Evolutionary conservation across 1,140 invertebrate genomes (phyloP).

Genomic region (Calosoma granatense): DNA sequence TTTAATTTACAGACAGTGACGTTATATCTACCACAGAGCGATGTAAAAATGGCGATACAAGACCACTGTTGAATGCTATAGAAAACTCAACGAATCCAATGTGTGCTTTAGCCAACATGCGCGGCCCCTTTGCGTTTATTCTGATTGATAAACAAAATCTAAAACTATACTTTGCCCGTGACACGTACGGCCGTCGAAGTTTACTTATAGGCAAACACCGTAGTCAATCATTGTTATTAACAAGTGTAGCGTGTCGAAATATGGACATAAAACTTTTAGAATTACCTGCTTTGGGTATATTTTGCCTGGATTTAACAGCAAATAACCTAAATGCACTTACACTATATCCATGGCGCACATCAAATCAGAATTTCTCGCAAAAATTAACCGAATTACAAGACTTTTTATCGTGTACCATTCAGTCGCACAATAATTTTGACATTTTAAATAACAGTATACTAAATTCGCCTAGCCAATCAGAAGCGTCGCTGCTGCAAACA

Average conservation of each 20-base stretch:
- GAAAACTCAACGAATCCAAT: conserved; percentile 34
- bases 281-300: conserved; percentile 64
- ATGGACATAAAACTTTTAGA: conserved; percentile 47
- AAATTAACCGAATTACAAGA: conserved; percentile 31
- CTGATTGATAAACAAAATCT: conserved; percentile 56
- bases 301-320: conserved; percentile 44
- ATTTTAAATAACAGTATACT: conserved; percentile 52
- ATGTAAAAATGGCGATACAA: conserved; percentile 34
- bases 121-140: conserved; percentile 78
- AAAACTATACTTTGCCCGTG: conserved; percentile 72
- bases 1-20: conserved; percentile 23
- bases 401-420: conserved; percentile 38
- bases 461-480: too few relatives aligned
- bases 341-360: conserved; percentile 35
- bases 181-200: conserved; percentile 75
- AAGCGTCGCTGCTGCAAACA: too few relatives aligned
- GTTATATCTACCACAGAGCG: conserved; percentile 15
- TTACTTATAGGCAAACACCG: conserved; percentile 53
- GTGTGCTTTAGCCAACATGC: conserved; percentile 41
- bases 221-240: conserved; percentile 39
- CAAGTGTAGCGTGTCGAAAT: conserved; percentile 48
- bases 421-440: conserved; percentile 44
- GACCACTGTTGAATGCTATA: conserved; percentile 31
- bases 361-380: conserved; percentile 27
- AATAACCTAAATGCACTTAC: conserved; percentile 26